These are phyloP conservation scores for Tetranychus cinnabarinus DNA, from an alignment of 1,140 invertebrate genomes.

Conservation along the genomic window DNA sequence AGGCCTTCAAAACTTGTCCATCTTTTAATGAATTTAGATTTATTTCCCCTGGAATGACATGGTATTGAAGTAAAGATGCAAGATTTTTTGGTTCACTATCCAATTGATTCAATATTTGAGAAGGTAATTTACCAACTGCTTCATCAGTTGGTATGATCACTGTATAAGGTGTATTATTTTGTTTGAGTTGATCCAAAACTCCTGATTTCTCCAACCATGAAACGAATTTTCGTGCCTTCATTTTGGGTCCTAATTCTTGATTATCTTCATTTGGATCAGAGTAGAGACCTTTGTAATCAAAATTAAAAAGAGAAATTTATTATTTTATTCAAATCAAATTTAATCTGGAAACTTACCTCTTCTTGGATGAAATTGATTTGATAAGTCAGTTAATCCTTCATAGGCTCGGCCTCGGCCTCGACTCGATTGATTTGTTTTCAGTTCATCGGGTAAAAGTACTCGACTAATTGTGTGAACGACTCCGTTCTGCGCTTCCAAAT, in stretches of 20 bases:
- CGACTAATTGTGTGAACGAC: constrained; percentile 21
- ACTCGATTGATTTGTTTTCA: neutral
- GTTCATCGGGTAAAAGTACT: constrained; percentile 2
- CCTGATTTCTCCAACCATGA: constrained; percentile 2
- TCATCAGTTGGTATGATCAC: constrained; percentile 27
- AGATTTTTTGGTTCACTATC: constrained; percentile 13
- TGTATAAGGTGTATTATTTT: constrained; percentile 18
- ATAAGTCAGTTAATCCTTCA: neutral
- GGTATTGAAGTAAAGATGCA: constrained; percentile 19
- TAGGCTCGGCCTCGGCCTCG: too few relatives aligned
- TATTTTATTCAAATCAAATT: too few relatives aligned
- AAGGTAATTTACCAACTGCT: constrained; percentile 21
- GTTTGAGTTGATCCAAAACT: neutral
- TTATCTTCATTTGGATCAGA: neutral
- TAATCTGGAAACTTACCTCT: neutral
- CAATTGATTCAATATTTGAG: constrained; percentile 9
- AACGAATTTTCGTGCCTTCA: neutral
- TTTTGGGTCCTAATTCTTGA: neutral
- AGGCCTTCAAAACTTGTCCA: constrained; percentile 15
- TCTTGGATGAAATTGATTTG: neutral
- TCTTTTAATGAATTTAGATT: constrained; percentile 15
- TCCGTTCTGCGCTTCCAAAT: constrained; percentile 20
- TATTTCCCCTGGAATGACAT: constrained; percentile 17
- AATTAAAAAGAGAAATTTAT: neutral
- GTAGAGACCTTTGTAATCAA: neutral